Percentiles rank a stretch among this genome's conserved stretches.
phyloP scores from a whole-genome alignment of 2,113 vertebrate genomes.

The Noturus placidus region DNA sequence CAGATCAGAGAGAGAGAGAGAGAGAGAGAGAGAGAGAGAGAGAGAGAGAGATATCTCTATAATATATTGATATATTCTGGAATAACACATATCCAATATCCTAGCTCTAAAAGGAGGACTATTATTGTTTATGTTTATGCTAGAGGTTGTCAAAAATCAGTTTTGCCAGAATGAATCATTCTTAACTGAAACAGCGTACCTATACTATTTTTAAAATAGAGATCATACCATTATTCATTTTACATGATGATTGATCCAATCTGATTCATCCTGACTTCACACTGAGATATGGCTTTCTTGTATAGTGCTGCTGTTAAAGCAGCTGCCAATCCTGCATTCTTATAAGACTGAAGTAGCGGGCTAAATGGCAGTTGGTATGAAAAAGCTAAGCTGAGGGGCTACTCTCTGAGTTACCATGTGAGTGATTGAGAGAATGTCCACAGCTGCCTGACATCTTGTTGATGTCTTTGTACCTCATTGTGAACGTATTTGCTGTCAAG shows the following conservation, averaged over 20 bases:
- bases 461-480: constrained; percentile 31
- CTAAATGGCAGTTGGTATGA: neutral
- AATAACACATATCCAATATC: neutral
- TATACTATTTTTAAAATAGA: neutral
- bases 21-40: neutral
- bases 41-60: neutral
- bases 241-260: neutral
- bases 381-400: neutral
- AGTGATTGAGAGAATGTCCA: constrained; percentile 20
- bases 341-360: neutral
- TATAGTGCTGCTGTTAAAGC: neutral
- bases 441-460: constrained; percentile 50
- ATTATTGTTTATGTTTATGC: neutral
- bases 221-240: neutral
- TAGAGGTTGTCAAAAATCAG: neutral
- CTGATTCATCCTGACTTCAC: neutral
- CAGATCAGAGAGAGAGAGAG: neutral
- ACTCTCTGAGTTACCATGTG: neutral
- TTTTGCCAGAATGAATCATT: neutral
- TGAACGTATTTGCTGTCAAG: constrained; percentile 49
- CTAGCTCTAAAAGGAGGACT: neutral
- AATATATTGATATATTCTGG: neutral
- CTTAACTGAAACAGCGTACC: neutral
- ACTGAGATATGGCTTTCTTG: neutral
- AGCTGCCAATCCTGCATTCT: neutral